phyloP scores from a whole-genome alignment of 2,888 invertebrate genomes.

The Chalcosyrphus nemorum region DNA sequence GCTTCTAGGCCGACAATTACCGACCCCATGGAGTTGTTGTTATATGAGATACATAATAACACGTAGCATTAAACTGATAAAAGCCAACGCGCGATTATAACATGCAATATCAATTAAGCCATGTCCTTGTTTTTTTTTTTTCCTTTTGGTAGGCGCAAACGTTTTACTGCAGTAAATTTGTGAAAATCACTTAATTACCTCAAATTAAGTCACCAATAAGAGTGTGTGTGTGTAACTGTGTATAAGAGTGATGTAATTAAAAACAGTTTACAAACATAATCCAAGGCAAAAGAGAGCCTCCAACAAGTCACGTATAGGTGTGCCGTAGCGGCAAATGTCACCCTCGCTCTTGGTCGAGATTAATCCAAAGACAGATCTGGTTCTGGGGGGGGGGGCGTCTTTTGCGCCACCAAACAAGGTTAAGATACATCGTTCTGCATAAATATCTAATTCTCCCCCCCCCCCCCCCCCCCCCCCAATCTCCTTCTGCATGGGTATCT shows the following conservation, averaged over 20 bases:
- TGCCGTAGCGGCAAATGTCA: conserved; percentile 33
- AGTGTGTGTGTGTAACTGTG: conserved; percentile 2
- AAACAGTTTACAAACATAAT: conserved; percentile 71
- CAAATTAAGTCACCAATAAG: conserved; percentile 61
- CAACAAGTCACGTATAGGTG: conserved; percentile 21
- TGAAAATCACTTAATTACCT: conserved; percentile 72
- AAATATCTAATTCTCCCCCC: conserved; percentile 37
- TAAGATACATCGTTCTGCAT: conserved; percentile 63
- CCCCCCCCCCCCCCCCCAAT: not conserved
- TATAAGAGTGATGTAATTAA: conserved; percentile 61
- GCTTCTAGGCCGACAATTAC: conserved; percentile 6
- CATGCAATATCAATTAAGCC: conserved; percentile 71
- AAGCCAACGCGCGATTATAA: conserved; percentile 52
- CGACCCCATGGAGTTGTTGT: conserved; percentile 36
- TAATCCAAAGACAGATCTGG: conserved; percentile 14
- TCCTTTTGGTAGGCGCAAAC: too few relatives aligned
- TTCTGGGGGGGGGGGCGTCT: too few relatives aligned
- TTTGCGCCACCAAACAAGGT: conserved; percentile 49
- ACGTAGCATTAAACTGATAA: conserved; percentile 67
- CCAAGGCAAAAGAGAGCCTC: conserved; percentile 55
- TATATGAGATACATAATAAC: conserved; percentile 53
- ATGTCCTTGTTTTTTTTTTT: conserved; percentile 49
- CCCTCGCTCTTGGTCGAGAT: conserved; percentile 47
- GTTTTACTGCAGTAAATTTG: conserved; percentile 62
- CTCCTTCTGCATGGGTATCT: conserved; percentile 12